Base-by-base conservation (phyloP, 2,888 invertebrate species). In the Leucophenga maculata region DNA sequence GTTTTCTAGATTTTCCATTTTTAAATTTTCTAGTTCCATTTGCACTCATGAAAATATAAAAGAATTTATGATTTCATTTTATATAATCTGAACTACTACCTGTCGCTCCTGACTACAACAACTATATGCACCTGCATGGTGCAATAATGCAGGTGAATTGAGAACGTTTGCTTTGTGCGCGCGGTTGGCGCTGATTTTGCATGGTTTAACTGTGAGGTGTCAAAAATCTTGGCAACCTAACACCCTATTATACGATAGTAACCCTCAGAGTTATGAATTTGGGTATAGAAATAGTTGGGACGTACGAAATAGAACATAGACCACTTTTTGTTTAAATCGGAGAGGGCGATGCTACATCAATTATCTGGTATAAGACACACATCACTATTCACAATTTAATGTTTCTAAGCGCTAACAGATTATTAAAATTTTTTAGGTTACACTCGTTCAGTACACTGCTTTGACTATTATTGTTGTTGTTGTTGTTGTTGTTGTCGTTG, bases 31-130 rank as follows among this genome's bases (percentile, higher is more conserved):
- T 70, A 72, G 74, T 78, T 78, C 74, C 75, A 79, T 77, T 80
- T 80, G 75, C 72, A 74, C 75, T 79, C 77, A 79, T 80, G 79
- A 79, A 79, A 79, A 73, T 76, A 81, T 80, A 76, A 77, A 77
- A 73, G 75, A 74, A 76, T 76, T 71, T 75, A 77, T 77, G 73
- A 77, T 78, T 78, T 76, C 74, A 70, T 77, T 78, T 77, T 70
- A 69, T 70, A 69, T 73, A 79, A 72, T 74, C 72, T 70, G 20
- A 57, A 8, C 18, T 3, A n/a, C 18, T 16, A 18, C 72, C n/a
- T n/a, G n/a, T n/a, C n/a, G n/a, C n/a, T n/a, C n/a, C n/a, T n/a
- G 69, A 67, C 67, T 67, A 69, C 65, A 50, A 18, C 50, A n/a
- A 50, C 67, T 68, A 72, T 52, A 54, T 48, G 60, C 13, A 39